These are phyloP conservation scores for Ceryle rudis DNA, from an alignment of 2,797 vertebrate species.

Conservation along the genomic window DNA sequence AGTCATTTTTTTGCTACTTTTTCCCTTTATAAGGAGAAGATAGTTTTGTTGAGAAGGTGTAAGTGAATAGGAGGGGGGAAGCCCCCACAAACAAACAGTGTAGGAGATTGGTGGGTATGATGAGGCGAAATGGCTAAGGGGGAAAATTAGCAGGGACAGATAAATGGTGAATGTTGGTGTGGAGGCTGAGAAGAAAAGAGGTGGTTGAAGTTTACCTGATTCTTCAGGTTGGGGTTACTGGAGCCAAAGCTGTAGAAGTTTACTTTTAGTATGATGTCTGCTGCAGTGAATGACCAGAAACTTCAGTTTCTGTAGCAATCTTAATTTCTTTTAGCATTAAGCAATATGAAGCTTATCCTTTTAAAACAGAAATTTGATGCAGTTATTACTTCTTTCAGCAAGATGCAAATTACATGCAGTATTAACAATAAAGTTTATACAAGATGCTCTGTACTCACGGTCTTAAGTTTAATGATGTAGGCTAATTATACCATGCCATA, in stretches of 20 bases:
- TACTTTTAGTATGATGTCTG: neutral
- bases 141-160: neutral
- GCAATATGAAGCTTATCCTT: neutral
- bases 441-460: neutral
- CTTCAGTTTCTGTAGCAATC: neutral
- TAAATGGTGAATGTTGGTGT: neutral
- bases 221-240: neutral
- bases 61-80: neutral
- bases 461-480: constrained; percentile 52
- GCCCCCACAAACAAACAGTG: accelerated
- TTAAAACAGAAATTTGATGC: neutral
- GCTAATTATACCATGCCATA: constrained; percentile 50
- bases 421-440: constrained; percentile 42
- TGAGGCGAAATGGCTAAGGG: neutral
- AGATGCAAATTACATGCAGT: constrained; percentile 27
- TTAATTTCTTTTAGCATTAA: neutral
- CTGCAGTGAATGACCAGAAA: neutral
- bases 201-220: neutral
- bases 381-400: constrained; percentile 29
- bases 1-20: neutral
- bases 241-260: neutral
- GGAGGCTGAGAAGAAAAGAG: neutral
- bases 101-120: neutral
- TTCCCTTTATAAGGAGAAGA: neutral
- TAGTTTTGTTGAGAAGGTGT: neutral